A percentile compares a stretch with the other conserved stretches of the same genome.
Conservation (phyloP, 2,797 vertebrate genomes). For the Ceryle rudis region DNA sequence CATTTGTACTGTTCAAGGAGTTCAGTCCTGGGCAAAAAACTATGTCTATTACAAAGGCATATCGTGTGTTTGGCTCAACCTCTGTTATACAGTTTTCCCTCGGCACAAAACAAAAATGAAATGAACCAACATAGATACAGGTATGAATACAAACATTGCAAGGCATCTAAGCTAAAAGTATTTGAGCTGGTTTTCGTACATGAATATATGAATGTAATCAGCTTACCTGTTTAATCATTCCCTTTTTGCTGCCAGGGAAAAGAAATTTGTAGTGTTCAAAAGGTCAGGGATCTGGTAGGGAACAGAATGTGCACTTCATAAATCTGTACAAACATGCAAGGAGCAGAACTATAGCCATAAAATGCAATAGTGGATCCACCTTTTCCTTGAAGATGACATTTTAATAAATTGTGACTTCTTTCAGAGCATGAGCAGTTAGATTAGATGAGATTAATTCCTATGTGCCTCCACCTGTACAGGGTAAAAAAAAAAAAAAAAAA, state of each 20-base stretch:
- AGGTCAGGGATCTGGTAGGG: slow-evolving; percentile 42
- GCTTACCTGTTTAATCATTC: slow-evolving; percentile 14
- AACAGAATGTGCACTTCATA: slow-evolving; percentile 39
- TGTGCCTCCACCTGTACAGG: neutral
- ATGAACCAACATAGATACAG: neutral
- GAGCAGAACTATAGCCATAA: neutral
- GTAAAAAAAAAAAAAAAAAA: neutral
- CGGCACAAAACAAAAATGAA: neutral
- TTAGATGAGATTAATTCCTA: neutral
- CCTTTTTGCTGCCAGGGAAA: slow-evolving; percentile 15
- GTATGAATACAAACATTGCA: neutral
- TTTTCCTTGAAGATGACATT: slow-evolving; percentile 55
- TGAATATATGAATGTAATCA: neutral
- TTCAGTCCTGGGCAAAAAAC: neutral
- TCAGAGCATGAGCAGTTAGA: neutral
- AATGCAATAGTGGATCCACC: neutral
- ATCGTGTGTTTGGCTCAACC: neutral
- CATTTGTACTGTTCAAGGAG: neutral
- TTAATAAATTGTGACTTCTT: slow-evolving; percentile 54
- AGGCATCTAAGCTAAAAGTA: neutral
- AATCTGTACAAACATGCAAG: slow-evolving; percentile 8
- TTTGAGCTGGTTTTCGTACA: neutral
- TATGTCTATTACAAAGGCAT: neutral
- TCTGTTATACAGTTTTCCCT: neutral
- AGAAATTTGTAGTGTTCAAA: slow-evolving; percentile 3